Base-by-base conservation (phyloP, 1,140 invertebrate species). In the Drosophila dunni region DNA sequence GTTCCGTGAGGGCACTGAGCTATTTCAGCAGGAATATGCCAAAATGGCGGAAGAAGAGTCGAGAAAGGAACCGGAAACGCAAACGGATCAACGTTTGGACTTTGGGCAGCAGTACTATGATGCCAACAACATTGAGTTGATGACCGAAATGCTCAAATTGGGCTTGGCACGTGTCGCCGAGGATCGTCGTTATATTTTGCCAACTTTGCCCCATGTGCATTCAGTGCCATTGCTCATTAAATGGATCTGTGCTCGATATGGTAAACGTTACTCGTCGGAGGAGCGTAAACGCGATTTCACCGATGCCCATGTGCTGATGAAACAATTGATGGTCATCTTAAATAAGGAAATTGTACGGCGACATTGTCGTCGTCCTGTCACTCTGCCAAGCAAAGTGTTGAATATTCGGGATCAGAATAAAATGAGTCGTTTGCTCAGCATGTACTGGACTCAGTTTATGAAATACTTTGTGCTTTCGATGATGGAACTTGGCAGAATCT, bases 221-320 rank as follows among this genome's bases (percentile, higher is more conserved):
- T n/a, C 15, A 0, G 60, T 75, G 7, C 88, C 88, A 0, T 53
- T 85, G 9, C 75, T 91, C 3, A 46, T 73, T 9, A 79, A 91
- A 17, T 91, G 89, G 89, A 85, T 91, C 7, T 53, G 73, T 5
- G 15, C 44, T 3, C 78, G 89, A 0, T 91, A 89, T 51, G 84
- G 84, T 8, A 75, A 85, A 10, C 75, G 46, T 0, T 91, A 79
- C 45, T 74, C 75, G 0, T 24, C 50, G 4, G 11, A n/a, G 0
- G 73, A 91, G 2, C 48, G 54, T 7, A 10, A 33, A 7, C 40
- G 33, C 2, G 63, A 29, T 6, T 72, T 38, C 6, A 0, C 0
- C 0, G 17, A 34, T 0, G 36, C 61, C 34, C 61, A 50, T 8
- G 0, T 2, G 2, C 24, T 61, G 0, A 78, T 89, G 42, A 11